Base-by-base conservation (phyloP, 2,113 vertebrate species). In the Callospermophilus lateralis region DNA sequence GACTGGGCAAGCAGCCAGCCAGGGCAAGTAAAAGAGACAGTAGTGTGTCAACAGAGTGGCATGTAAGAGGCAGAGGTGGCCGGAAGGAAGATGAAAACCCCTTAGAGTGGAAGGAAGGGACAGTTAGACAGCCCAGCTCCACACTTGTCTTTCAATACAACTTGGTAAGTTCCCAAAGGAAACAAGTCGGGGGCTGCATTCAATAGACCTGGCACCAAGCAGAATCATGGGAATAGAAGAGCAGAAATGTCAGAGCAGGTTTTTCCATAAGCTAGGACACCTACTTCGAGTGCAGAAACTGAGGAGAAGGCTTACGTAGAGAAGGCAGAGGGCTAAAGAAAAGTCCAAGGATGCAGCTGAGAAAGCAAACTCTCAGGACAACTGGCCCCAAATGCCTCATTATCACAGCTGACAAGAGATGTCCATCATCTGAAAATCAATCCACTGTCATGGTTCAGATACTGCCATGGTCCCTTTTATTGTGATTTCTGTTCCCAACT, bases 401-500 rank as follows among this genome's bases (percentile, higher is more conserved):
- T 72, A 68, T 74, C 30, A 61, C 13, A 65, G 77, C 55, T 76
- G 1, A 80, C 70, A 81, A 70, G 4, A 95, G 42, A 58, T 95
- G 96, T 96, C 42, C 0, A 45, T 65, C 37, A 73, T 20, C n/a
- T 68, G 48, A 74, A 68, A 93, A 77, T 53, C 34, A 73, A 22
- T 12, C 58, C 55, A 67, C 30, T 45, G 24, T 37, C 39, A 28
- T 58, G 55, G 19, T n/a, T 84, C 24, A 94, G 24, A 63, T 78
- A 81, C 39, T n/a, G 42, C 45, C 19, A 11, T 37, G 22, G 9
- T 65, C 89, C 91, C 58, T 81, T 91, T 58, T 17, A 89, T 37
- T 83, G 55, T 68, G 24, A 55, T 51, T 93, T 90, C 84, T 96
- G 53, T 11, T 58, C 95, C 45, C 80, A 92, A 63, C 78, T 95